Evolutionary conservation across 2,113 vertebrate species (phyloP).

Genomic region (Sus scrofa): T2T-Sscrofa CM000819.6:42900501-42901000

Average conservation of each 20-base stretch:
- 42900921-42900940: neutral
- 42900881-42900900: conserved; percentile 3
- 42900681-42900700: conserved; percentile 28
- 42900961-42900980: neutral
- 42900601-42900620: neutral
- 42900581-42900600: conserved; percentile 34
- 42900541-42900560: conserved; percentile 14
- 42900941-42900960: neutral
- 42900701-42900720: conserved; percentile 41
- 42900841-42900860: neutral
- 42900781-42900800: conserved; percentile 23
- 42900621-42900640: conserved; percentile 55
- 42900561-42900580: neutral
- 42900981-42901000: neutral
- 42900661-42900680: conserved; percentile 69
- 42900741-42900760: conserved; percentile 20
- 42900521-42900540: conserved; percentile 16
- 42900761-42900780: neutral
- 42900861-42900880: neutral
- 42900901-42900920: neutral
- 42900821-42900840: conserved; percentile 18
- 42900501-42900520: conserved; percentile 52
- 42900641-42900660: conserved; percentile 64
- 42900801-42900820: neutral
- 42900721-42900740: neutral